Evolutionary conservation across 2,888 invertebrate genomes (phyloP), one percentile per base, ranked within the genome.

Genomic region (Drosophila mulleri): DNA sequence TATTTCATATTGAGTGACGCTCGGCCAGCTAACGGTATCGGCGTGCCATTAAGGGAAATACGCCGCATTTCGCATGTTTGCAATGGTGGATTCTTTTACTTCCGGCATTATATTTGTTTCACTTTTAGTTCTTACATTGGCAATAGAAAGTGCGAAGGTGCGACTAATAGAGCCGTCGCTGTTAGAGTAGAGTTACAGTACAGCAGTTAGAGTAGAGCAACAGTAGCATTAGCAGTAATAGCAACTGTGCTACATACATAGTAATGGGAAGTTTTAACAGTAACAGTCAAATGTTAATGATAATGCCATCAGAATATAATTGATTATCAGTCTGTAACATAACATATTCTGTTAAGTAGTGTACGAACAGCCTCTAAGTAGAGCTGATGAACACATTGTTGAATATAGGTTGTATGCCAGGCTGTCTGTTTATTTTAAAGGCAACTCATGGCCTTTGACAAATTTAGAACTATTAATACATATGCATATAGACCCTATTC

Each of bases 21-120:
- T 45, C 37, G n/a, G 58, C n/a, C 57, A 50, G 58, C 50, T 72
- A 77, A 63, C 74, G 53, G 74, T 67, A 61, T 32, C 23, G 35
- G 11, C 18, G 41, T 32, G 52, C 53, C 62, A 52, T 60, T 56
- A 44, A 69, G 54, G 56, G 20, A 42, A 50, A 57, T 47, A 32
- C 20, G 44, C n/a, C 35, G 42, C 47, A 41, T 68, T 57, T 48
- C 3, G 48, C 48, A 41, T 14, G 39, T 37, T 26, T 18, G 50
- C 56, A 44, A 23, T 56, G 61, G 53, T 16, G 23, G 23, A 53
- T 66, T 71, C 66, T 60, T 16, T 14, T n/a, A 58, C 56, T 71
- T 66, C 71, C 66, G 66, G 39, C 37, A 37, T 47, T 44, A 37
- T 32, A 29, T 63, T 26, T 26, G 23, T 37, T 35, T 47, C 20